Base-by-base conservation (phyloP, 2,888 invertebrate species). In the Clusia tigrina region DNA sequence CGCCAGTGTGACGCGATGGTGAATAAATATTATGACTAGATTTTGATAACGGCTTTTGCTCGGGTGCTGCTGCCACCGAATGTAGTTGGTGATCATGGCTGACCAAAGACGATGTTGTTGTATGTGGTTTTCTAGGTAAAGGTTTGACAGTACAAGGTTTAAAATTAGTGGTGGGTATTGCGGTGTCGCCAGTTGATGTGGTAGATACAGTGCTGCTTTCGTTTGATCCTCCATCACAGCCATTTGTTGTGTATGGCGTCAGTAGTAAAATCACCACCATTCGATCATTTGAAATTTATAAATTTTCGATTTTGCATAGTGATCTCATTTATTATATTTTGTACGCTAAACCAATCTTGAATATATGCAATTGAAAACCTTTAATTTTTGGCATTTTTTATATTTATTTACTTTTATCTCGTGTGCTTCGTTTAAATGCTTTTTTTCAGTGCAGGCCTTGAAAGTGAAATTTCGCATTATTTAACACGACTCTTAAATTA, bases 191-290 rank as follows among this genome's bases (percentile, higher is more conserved):
- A 60, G 81, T 82, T 51, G 83, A 81, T 67, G 83, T 77, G 65
- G 81, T 81, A 24, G 79, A 77, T 71, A 75, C 69, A 60, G 76
- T 72, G 58, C 72, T 73, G 69, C 42, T 56, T 2, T 74, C 74
- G 64, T 73, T 73, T 60, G 76, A 74, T 70, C 72, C 73, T 73
- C 72, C 73, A 77, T 79, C 80, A 78, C 77, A 78, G 79, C 80
- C 79, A 76, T 79, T 79, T 74, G 73, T 72, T 69, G 74, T 73
- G 78, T 79, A 81, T 80, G 82, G 83, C 79, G 82, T 79, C 77
- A 84, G 79, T 79, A 84, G 77, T 78, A 84, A 81, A 81, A 84
- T 84, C 81, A 84, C 84, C 81, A 84, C 84, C 84, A 84, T 84
- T 82, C 83, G 83, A 82, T 82, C 83, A 83, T 83, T 81, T 81